Conservation (phyloP, 2,797 vertebrate genomes). For the Macropus fuliginosus region DNA sequence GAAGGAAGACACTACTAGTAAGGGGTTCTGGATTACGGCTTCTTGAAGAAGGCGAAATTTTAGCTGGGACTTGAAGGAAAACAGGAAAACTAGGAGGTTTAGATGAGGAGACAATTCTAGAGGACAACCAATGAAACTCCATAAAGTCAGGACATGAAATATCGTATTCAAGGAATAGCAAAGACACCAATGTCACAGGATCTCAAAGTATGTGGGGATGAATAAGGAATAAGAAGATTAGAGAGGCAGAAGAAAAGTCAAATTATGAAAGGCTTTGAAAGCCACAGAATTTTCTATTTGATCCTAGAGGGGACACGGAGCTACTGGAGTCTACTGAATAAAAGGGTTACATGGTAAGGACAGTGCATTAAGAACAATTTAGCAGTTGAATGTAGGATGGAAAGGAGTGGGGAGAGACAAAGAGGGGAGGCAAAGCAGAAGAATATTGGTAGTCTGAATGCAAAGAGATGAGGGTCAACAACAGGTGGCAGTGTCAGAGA, state of each 20-base stretch:
- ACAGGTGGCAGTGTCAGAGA: too few species aligned
- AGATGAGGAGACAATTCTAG: not conserved
- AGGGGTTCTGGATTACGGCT: not conserved
- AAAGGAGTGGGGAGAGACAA: not conserved
- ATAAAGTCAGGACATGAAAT: not conserved
- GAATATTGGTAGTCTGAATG: not conserved
- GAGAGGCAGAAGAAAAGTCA: not conserved
- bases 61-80: not conserved
- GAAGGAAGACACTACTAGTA: not conserved
- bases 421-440: not conserved
- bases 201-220: not conserved
- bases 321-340: not conserved
- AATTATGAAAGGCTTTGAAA: not conserved
- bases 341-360: not conserved
- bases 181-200: not conserved
- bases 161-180: not conserved
- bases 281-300: not conserved
- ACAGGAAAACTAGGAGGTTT: not conserved
- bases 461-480: not conserved
- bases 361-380: not conserved
- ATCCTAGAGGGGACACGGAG: not conserved
- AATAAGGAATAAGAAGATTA: not conserved
- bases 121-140: not conserved
- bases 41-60: not conserved
- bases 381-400: not conserved